These are phyloP conservation scores for Hypercompe scribonia DNA, from an alignment of 2,888 invertebrate genomes.

Conservation along the genomic window DNA sequence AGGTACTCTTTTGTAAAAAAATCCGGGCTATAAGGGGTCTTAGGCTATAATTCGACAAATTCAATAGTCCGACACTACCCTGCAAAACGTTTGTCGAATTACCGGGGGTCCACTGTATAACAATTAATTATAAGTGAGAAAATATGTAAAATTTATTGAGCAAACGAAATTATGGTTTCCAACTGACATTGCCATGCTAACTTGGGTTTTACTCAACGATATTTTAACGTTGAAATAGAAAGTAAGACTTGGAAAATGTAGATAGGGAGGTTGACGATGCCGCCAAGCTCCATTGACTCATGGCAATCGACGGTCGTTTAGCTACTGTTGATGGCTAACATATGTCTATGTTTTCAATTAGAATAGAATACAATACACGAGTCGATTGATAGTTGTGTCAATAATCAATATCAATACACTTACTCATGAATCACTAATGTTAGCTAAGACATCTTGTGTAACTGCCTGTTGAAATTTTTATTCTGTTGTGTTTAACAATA, in stretches of 20 bases:
- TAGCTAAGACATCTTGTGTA: slow-evolving; percentile 29
- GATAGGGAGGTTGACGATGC: not conserved
- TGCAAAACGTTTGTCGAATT: too few species aligned
- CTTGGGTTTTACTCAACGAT: not conserved
- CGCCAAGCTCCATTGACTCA: not conserved
- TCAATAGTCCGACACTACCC: too few species aligned
- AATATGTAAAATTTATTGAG: not conserved
- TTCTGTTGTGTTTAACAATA: slow-evolving; percentile 9
- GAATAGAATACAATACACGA: not conserved
- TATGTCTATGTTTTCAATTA: not conserved
- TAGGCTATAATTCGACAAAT: too few species aligned
- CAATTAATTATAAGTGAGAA: not conserved
- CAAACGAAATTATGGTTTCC: not conserved
- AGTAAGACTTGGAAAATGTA: not conserved
- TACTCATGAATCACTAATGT: slow-evolving; percentile 27
- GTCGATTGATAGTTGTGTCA: not conserved
- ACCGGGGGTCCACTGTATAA: too few species aligned
- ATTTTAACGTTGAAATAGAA: not conserved
- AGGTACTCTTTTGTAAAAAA: too few species aligned
- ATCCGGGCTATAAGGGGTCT: too few species aligned
- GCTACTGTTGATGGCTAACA: not conserved
- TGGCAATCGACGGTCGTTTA: not conserved
- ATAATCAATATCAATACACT: too few species aligned
- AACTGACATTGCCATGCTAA: not conserved
- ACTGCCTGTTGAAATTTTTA: slow-evolving; percentile 34